Conservation (phyloP, 2,888 invertebrate genomes). For the Erannis defoliaria region DNA sequence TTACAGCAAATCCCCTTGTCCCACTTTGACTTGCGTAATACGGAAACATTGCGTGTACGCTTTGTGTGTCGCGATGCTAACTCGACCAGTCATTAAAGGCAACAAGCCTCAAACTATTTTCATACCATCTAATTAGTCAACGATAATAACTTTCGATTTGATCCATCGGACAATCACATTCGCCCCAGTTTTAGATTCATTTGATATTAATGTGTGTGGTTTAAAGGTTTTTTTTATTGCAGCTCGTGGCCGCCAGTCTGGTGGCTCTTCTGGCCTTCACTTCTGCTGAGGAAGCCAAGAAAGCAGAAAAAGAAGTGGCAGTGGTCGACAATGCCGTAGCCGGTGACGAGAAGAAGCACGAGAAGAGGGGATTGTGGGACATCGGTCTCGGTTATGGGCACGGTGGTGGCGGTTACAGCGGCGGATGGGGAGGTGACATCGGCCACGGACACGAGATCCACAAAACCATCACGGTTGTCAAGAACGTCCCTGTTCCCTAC, state of each 20-base stretch:
- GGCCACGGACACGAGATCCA: slow-evolving; percentile 83
- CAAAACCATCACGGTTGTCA: slow-evolving; percentile 91
- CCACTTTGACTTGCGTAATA: slow-evolving; percentile 64
- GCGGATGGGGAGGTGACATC: slow-evolving; percentile 64
- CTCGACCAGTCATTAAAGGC: slow-evolving; percentile 62
- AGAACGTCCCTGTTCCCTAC: slow-evolving; percentile 90
- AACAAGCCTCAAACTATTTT: slow-evolving; percentile 52
- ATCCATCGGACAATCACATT: slow-evolving; percentile 52
- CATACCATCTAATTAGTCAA: slow-evolving; percentile 64
- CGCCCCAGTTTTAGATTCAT: slow-evolving; percentile 47
- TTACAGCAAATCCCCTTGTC: slow-evolving; percentile 56
- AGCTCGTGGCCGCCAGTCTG: slow-evolving; percentile 88
- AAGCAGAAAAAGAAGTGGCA: slow-evolving; percentile 86
- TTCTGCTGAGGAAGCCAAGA: slow-evolving; percentile 86
- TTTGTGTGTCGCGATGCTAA: slow-evolving; percentile 61
- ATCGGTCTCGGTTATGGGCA: slow-evolving; percentile 83
- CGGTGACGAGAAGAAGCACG: slow-evolving; percentile 89
- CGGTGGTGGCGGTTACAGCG: slow-evolving; percentile 59
- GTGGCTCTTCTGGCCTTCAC: slow-evolving; percentile 88
- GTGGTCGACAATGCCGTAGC: slow-evolving; percentile 85
- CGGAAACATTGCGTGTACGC: slow-evolving; percentile 68
- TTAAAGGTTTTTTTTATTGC: slow-evolving; percentile 51
- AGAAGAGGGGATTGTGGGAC: slow-evolving; percentile 90
- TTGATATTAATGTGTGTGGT: slow-evolving; percentile 22
- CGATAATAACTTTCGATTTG: slow-evolving; percentile 59